Evolutionary conservation across 2,888 invertebrate species (phyloP).

Genomic region (Drepanosiphum platanoidis): DNA sequence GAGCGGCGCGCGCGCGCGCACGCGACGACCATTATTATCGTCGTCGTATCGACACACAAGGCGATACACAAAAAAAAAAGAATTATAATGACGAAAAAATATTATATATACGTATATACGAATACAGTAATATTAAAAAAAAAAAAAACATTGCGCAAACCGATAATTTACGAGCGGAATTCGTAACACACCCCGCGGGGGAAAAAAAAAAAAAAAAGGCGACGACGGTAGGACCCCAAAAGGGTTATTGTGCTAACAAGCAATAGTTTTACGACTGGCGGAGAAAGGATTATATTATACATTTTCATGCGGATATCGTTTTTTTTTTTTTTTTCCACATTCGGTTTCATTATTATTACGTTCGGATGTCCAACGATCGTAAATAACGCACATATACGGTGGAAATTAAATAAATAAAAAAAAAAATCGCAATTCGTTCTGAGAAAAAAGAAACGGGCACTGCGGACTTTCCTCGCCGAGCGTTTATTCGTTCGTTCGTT

Average conservation of each 20-base stretch:
- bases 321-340: slow-evolving; percentile 34
- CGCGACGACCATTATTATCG: neutral
- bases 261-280: slow-evolving; percentile 58
- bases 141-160: slow-evolving; percentile 51
- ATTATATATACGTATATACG: neutral
- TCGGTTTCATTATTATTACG: slow-evolving; percentile 34
- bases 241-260: slow-evolving; percentile 60
- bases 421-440: slow-evolving; percentile 36
- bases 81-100: neutral
- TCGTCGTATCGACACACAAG: slow-evolving; percentile 38
- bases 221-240: slow-evolving; percentile 42
- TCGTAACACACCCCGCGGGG: slow-evolving; percentile 36
- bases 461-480: neutral
- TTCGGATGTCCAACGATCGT: slow-evolving; percentile 51
- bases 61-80: neutral
- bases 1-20: slow-evolving; percentile 10
- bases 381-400: slow-evolving; percentile 6
- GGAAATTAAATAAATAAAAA: slow-evolving; percentile 15
- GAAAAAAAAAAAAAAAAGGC: neutral
- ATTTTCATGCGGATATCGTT: slow-evolving; percentile 51
- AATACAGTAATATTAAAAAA: slow-evolving; percentile 23
- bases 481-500: neutral
- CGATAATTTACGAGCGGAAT: slow-evolving; percentile 57
- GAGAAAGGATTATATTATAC: slow-evolving; percentile 54
- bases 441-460: neutral